These are phyloP conservation scores for Typhlichthys subterraneus DNA, from an alignment of 2,797 vertebrate genomes.

Conservation along the genomic window DNA sequence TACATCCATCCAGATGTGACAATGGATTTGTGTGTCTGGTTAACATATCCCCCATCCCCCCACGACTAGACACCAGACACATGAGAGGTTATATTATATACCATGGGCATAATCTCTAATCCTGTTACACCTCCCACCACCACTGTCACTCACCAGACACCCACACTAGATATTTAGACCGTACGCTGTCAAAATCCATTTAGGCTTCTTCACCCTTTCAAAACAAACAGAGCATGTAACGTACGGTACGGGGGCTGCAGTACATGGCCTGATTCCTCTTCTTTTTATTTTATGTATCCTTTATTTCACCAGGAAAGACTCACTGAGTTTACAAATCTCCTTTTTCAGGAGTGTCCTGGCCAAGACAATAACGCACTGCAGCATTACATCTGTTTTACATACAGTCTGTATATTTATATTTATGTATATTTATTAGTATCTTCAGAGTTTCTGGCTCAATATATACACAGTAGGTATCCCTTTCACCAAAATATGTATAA, in stretches of 20 bases:
- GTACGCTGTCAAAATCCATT: neutral
- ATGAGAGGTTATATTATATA: constrained; percentile 51
- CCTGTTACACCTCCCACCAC: constrained; percentile 66
- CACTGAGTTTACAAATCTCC: too few species aligned
- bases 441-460: neutral
- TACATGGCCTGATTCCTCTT: neutral
- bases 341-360: too few species aligned
- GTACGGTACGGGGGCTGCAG: neutral
- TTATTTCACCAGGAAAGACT: too few species aligned
- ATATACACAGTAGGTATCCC: neutral
- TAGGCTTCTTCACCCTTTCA: neutral
- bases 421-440: neutral
- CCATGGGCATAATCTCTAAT: constrained; percentile 69
- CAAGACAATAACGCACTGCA: neutral
- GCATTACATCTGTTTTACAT: constrained; percentile 3
- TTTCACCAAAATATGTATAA: neutral
- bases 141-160: neutral
- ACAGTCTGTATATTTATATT: too few species aligned
- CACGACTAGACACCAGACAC: constrained; percentile 47
- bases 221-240: neutral
- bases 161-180: neutral
- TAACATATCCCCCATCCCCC: constrained; percentile 40
- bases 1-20: constrained; percentile 60
- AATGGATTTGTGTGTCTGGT: constrained; percentile 36
- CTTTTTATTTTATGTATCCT: too few species aligned